Conservation (phyloP, 2,797 vertebrate species). For the Thamnophis elegans region DNA sequence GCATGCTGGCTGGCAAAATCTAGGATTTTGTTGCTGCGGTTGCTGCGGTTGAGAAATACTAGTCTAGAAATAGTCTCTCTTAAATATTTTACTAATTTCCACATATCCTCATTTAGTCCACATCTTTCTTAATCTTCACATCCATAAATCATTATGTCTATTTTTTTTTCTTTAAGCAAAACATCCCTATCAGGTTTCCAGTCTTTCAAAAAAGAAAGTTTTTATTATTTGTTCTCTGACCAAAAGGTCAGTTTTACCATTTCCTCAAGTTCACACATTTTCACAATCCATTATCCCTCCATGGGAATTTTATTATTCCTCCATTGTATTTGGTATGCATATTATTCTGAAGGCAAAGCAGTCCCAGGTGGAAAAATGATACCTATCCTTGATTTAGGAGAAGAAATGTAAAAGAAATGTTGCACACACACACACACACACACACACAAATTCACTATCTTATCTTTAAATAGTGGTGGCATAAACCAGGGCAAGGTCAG, state of each 20-base stretch:
- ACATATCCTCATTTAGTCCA: background rate
- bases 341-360: background rate
- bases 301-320: background rate
- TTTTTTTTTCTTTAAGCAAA: background rate
- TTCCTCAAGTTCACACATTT: background rate
- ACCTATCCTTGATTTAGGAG: background rate
- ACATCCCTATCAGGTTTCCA: background rate
- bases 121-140: background rate
- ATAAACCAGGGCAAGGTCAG: background rate
- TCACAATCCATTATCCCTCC: background rate
- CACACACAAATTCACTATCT: background rate
- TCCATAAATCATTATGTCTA: background rate
- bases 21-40: no score
- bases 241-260: background rate
- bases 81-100: background rate
- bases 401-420: background rate
- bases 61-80: background rate
- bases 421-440: background rate
- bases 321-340: background rate
- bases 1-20: background rate
- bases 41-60: background rate
- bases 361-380: background rate
- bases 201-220: background rate
- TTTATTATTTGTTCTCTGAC: background rate
- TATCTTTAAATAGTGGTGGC: background rate